Base-by-base conservation (phyloP, 2,797 vertebrate species). In the Erithacus rubecula region DNA sequence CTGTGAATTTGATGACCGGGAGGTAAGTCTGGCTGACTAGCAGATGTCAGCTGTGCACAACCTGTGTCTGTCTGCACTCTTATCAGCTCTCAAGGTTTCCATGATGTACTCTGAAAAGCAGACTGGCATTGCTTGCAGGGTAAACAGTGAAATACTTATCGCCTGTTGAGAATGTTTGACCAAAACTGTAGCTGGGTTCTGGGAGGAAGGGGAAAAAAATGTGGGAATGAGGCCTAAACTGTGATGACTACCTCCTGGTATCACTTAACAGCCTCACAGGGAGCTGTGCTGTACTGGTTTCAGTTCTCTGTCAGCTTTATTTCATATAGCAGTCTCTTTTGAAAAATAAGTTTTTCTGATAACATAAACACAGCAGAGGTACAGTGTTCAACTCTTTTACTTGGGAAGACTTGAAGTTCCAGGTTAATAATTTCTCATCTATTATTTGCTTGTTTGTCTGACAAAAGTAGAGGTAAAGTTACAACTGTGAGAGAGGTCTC, bases 1-100 rank as follows among this genome's bases (percentile, higher is more conserved):
- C 93, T 99, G 99, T 65, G 99, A 99, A 87, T 99, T 99, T 68
- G 99, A 99, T 77, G 99, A 99, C 92, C 98, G 98, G 44, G 99
- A 99, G 99, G 99, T 99, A 90, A 97, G 92, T 72, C 37, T 95
- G 55, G 29, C 70, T 88, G 58, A 37, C 53, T 68, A 53, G 71
- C 56, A 74, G n/a, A 65, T 47, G 20, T 62, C 41, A 83, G 0
- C 60, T 59, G 51, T 18, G 80, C 60, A 16, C 69, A 87, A 9
- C 69, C 13, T 27, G 27, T 2, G 5, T 23, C 79, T 89, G 87
- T 81, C 84, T 78, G 56, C 52, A 11, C 43, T 67, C 64, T 39
- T 93, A 91, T 84, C 95, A 82, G 36, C 37, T 88, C 41, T 58
- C 83, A 91, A 80, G 85, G 77, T 70, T 93, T 69, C 70, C 55